Evolutionary conservation across 2,797 vertebrate genomes (phyloP).

Genomic region (Peromyscus eremicus): DNA sequence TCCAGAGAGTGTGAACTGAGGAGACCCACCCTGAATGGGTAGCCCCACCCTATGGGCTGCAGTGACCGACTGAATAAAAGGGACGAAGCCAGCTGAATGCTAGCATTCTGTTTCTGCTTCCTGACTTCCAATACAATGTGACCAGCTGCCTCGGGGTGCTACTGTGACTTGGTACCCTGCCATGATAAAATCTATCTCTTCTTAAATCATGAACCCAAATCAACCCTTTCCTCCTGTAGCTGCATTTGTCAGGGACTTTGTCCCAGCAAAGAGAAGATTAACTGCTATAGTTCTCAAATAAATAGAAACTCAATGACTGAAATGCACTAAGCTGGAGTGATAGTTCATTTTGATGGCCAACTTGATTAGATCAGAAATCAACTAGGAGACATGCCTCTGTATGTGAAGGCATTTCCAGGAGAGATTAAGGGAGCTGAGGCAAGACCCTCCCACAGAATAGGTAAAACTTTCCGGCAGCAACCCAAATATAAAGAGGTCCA

Average conservation of each 20-base stretch:
- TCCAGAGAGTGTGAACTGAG: not conserved
- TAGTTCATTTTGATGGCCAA: not conserved
- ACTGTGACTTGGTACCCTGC: not conserved
- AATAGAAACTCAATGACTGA: not conserved
- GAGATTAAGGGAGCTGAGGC: not conserved
- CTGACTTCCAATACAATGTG: not conserved
- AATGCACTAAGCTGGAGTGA: not conserved
- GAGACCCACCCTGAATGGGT: no score
- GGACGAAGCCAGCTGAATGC: not conserved
- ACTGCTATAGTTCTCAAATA: constrained; percentile 24
- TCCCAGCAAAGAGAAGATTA: not conserved
- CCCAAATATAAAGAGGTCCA: not conserved
- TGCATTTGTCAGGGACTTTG: not conserved
- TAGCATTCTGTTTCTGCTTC: not conserved
- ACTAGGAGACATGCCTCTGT: not conserved
- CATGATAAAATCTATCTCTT: not conserved
- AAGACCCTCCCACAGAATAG: not conserved
- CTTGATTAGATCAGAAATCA: not conserved
- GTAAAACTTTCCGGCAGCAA: not conserved
- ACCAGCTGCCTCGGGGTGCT: not conserved
- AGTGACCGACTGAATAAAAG: not conserved
- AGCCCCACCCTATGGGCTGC: not conserved
- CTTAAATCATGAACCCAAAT: not conserved
- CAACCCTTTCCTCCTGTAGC: not conserved
- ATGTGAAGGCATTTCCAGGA: not conserved